Percentiles rank a stretch among this genome's conserved stretches.
Conservation (phyloP, 2,113 vertebrate genomes). For the Microcebus griseorufus region DNA sequence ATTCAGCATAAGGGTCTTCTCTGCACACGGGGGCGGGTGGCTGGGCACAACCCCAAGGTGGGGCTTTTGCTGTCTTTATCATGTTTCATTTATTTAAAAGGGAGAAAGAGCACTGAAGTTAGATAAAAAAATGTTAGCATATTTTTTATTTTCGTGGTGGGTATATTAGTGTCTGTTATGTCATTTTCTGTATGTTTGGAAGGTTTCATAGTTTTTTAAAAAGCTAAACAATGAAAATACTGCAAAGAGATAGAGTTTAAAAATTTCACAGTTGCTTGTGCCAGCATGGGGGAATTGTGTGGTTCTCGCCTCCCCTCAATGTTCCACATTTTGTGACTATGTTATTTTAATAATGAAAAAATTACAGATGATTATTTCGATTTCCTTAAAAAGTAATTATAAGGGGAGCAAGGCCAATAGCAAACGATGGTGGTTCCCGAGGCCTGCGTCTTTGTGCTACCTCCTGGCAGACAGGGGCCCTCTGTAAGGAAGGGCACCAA, state of each 20-base stretch:
- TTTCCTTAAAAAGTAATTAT: background rate
- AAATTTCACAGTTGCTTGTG: background rate
- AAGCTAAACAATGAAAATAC: background rate
- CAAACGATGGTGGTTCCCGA: background rate
- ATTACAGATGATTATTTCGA: background rate
- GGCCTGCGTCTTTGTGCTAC: background rate
- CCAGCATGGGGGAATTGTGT: background rate
- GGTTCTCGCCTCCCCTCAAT: background rate
- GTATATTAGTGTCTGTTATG: background rate
- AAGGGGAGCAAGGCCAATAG: background rate
- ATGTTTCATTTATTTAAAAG: background rate
- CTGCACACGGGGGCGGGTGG: fast-evolving
- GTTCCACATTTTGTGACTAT: background rate
- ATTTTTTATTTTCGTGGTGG: background rate
- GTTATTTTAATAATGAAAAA: background rate
- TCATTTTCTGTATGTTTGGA: background rate
- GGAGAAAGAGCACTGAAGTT: background rate
- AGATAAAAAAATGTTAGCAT: background rate
- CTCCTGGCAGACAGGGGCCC: background rate
- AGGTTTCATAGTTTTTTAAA: background rate
- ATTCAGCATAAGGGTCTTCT: background rate
- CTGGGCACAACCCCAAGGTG: fast-evolving
- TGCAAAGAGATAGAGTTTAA: background rate
- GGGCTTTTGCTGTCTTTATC: background rate
- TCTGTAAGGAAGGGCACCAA: conserved; percentile 27